Evolutionary conservation across 37 sponge, comb jelly and placozoan species (phyloP).

Genomic region (Cliona cf. orientalis): DNA sequence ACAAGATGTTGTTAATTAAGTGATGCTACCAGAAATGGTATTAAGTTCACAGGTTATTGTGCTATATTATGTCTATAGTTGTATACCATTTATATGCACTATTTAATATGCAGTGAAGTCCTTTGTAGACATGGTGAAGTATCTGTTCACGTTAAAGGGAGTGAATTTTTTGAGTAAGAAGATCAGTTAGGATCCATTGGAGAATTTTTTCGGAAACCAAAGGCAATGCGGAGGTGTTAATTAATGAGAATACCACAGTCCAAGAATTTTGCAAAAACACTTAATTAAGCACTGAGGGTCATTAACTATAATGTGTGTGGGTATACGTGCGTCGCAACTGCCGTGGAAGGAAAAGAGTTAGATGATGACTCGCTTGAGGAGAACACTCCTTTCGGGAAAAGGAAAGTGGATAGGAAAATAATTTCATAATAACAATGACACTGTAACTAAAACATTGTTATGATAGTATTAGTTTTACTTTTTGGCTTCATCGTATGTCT

Average conservation of each 20-base stretch:
- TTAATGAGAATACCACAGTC: conserved; percentile 56
- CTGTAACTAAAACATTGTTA: too few relatives aligned
- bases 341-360: conserved; percentile 31
- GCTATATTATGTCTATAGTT: not conserved
- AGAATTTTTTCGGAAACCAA: conserved; percentile 62
- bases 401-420: not conserved
- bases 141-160: conserved; percentile 21
- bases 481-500: not conserved
- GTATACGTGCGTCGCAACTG: conserved; percentile 31
- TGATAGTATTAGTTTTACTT: not conserved
- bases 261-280: conserved; percentile 54
- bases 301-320: conserved; percentile 32
- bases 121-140: conserved; percentile 32
- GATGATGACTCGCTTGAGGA: conserved; percentile 3
- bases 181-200: conserved; percentile 37
- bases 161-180: conserved; percentile 38
- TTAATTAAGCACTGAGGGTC: conserved; percentile 51
- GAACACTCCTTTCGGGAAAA: conserved; percentile 13
- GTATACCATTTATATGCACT: not conserved
- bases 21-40: conserved; percentile 31
- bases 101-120: conserved; percentile 2
- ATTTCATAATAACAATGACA: not conserved
- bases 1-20: conserved; percentile 37
- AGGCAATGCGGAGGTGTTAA: conserved; percentile 38
- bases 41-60: conserved; percentile 39